Conservation (phyloP, 1,140 invertebrate genomes). For the Diachasma alloeum region DNA sequence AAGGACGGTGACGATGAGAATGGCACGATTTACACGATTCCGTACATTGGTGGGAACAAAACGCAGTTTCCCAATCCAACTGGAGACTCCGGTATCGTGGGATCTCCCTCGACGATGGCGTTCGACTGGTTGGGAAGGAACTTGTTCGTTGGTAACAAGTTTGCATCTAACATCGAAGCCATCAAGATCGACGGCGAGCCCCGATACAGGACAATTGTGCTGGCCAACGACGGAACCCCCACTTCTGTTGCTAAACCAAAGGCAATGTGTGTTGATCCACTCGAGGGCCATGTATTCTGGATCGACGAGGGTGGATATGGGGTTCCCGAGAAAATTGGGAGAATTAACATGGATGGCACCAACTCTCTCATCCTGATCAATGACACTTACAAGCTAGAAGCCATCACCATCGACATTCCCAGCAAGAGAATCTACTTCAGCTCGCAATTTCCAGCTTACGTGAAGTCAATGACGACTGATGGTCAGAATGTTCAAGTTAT, state of each 20-base stretch:
- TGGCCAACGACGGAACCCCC: slow-evolving; percentile 89
- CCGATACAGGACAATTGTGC: slow-evolving; percentile 84
- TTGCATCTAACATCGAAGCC: slow-evolving; percentile 92
- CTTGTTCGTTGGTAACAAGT: slow-evolving; percentile 91
- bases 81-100: slow-evolving; percentile 82
- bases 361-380: slow-evolving; percentile 76
- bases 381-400: slow-evolving; percentile 76
- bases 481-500: slow-evolving; percentile 77
- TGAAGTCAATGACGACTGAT: slow-evolving; percentile 79
- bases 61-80: slow-evolving; percentile 78
- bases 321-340: slow-evolving; percentile 89
- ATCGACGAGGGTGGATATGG: slow-evolving; percentile 92
- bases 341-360: slow-evolving; percentile 93
- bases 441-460: slow-evolving; percentile 75
- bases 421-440: slow-evolving; percentile 88
- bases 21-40: slow-evolving; percentile 84
- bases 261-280: slow-evolving; percentile 89
- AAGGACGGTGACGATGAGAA: slow-evolving; percentile 77
- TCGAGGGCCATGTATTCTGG: slow-evolving; percentile 88
- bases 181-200: slow-evolving; percentile 86
- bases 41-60: slow-evolving; percentile 87
- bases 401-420: slow-evolving; percentile 86
- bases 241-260: slow-evolving; percentile 88
- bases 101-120: slow-evolving; percentile 89
- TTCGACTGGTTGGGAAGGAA: slow-evolving; percentile 97